Conservation (phyloP, 2,113 vertebrate genomes). For the Scopus umbretta region DNA sequence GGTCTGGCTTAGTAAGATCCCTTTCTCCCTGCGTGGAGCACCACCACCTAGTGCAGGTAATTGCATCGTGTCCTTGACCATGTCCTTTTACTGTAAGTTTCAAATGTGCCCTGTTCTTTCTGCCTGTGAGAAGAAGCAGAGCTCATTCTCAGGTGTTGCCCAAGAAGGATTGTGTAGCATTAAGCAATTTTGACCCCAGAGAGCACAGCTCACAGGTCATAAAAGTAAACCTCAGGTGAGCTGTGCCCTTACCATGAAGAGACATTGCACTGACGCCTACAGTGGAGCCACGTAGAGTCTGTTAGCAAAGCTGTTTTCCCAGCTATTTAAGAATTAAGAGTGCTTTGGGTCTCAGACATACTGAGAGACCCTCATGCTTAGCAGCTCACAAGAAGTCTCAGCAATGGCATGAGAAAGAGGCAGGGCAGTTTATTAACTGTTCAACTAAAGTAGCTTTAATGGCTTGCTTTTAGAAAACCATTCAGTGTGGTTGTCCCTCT, state of each 20-base stretch:
- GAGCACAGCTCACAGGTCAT: background rate
- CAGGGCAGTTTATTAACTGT: background rate
- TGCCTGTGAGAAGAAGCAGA: background rate
- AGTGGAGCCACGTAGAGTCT: background rate
- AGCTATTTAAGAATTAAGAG: background rate
- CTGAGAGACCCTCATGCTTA: background rate
- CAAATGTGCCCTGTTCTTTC: background rate
- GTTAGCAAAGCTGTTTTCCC: background rate
- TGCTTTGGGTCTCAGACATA: background rate
- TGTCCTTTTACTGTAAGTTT: background rate
- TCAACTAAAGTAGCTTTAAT: background rate
- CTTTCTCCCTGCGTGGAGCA: background rate
- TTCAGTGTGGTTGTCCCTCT: background rate
- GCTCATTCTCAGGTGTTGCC: background rate
- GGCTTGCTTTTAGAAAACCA: background rate
- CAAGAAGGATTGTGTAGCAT: background rate
- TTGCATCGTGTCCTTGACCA: background rate
- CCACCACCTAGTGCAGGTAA: background rate
- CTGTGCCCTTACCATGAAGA: background rate
- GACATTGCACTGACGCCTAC: background rate
- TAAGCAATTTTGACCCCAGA: background rate
- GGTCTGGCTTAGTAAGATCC: background rate
- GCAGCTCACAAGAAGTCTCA: background rate
- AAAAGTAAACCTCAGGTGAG: background rate
- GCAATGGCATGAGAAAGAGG: background rate